Evolutionary conservation across 2,888 invertebrate genomes (phyloP), one percentile per base, ranked within the genome.

Genomic region (Clivina fossor): DNA sequence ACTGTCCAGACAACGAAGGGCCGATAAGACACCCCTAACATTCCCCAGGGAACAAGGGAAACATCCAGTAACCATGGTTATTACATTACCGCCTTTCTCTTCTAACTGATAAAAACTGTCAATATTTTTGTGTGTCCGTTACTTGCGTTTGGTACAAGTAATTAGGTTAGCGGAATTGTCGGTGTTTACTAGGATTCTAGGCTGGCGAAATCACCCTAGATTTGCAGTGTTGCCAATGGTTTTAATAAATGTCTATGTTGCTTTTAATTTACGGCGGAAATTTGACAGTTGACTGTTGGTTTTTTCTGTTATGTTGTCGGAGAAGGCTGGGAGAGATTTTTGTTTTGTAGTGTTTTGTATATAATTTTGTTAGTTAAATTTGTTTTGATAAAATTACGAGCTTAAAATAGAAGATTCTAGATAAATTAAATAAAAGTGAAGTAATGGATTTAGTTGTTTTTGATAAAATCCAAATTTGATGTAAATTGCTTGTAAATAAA

Each of bases 101-200:
- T 18, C 41, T 51, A 51, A 51, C 51, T 43, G 43, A 51, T 51
- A 43, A 51, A 51, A 51, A 51, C 43, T 51, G 51, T 51, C 51
- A 51, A 51, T 51, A 51, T 51, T 51, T n/a, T n/a, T n/a, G n/a
- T n/a, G 33, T 43, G 51, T 51, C 43, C 28, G 15, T 9, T 30
- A 13, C 26, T n/a, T 30, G 30, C 24, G 30, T 32, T n/a, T n/a
- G n/a, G n/a, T n/a, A n/a, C n/a, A n/a, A n/a, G 28, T 41, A 50
- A 50, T 50, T 40, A 28, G 30, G 30, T 50, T 50, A 41, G 20
- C 13, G 40, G 35, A 33, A 43, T 43, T 51, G 43, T 33, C 20
- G 19, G 8, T 20, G 4, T 15, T 19, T 5, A 22, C 13, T 19
- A 38, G n/a, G n/a, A n/a, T n/a, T n/a, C n/a, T n/a, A n/a, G n/a